Conservation (phyloP, 2,888 invertebrate species). For the Drosophila formosana region DNA sequence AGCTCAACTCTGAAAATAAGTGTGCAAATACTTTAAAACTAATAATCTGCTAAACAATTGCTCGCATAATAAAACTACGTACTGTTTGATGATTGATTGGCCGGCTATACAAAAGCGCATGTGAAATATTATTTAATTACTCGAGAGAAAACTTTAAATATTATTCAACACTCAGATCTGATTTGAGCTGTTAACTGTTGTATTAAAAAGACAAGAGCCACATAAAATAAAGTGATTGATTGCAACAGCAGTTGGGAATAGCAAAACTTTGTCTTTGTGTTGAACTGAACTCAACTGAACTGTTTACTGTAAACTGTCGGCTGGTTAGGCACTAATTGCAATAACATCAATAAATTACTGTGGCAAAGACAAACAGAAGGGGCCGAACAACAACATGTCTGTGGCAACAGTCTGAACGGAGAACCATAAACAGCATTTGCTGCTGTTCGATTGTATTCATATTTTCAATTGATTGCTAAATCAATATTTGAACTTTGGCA, state of each 20-base stretch:
- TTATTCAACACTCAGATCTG: neutral
- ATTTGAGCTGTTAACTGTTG: neutral
- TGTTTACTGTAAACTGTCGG: slow-evolving; percentile 25
- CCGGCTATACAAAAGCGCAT: neutral
- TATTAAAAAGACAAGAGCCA: neutral
- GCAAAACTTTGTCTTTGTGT: slow-evolving; percentile 15
- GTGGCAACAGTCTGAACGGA: slow-evolving; percentile 5
- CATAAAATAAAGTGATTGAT: slow-evolving; percentile 21
- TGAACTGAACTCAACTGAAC: slow-evolving; percentile 22
- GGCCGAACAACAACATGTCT: slow-evolving; percentile 13
- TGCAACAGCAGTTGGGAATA: slow-evolving; percentile 10
- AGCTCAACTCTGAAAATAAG: neutral
- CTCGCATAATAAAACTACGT: neutral
- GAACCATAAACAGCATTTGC: slow-evolving; percentile 41
- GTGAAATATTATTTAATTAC: neutral
- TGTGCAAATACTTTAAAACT: neutral
- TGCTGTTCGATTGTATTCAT: slow-evolving; percentile 48
- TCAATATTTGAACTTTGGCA: slow-evolving; percentile 71
- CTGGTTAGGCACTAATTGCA: slow-evolving; percentile 60
- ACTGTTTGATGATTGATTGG: neutral
- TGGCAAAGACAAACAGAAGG: slow-evolving; percentile 39
- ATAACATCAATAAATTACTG: slow-evolving; percentile 54
- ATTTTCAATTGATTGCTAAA: slow-evolving; percentile 67
- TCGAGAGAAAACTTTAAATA: neutral
- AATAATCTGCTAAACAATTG: neutral